Conservation (phyloP, 2,797 vertebrate genomes). For the Nyctalus aviator region DNA sequence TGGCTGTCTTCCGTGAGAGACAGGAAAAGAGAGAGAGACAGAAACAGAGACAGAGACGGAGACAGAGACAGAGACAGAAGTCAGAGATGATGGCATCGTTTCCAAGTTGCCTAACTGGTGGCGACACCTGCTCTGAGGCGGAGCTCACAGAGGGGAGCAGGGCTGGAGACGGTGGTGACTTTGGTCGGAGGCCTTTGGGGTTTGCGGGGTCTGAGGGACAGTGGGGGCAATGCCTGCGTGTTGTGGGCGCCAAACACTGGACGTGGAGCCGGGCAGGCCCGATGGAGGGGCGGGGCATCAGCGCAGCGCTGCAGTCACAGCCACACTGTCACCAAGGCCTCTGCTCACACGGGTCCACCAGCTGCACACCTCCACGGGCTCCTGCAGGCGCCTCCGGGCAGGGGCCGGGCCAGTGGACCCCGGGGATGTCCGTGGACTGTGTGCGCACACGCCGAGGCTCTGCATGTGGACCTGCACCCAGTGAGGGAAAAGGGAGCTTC, state of each 20-base stretch:
- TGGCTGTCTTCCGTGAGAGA: not conserved
- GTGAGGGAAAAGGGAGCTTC: not conserved
- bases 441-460: not conserved
- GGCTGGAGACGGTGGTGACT: not conserved
- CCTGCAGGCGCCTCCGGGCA: not conserved
- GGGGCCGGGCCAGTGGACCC: not conserved
- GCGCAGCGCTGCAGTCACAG: not conserved
- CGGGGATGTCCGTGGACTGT: not conserved
- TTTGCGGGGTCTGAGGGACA: not conserved
- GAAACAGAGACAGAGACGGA: not conserved
- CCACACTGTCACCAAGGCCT: not conserved
- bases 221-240: too few relatives aligned
- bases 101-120: not conserved
- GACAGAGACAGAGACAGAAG: too few relatives aligned
- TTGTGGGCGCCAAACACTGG: not conserved
- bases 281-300: not conserved
- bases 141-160: not conserved
- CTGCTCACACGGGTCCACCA: not conserved
- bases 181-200: not conserved
- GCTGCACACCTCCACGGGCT: rapidly evolving
- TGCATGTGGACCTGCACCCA: not conserved
- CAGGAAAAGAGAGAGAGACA: not conserved
- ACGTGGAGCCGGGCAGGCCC: not conserved
- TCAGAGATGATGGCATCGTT: not conserved
- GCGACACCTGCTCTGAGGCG: not conserved